phyloP scores from a whole-genome alignment of 1,140 invertebrate genomes.

The Pseudomyrmex pallidus region DNA sequence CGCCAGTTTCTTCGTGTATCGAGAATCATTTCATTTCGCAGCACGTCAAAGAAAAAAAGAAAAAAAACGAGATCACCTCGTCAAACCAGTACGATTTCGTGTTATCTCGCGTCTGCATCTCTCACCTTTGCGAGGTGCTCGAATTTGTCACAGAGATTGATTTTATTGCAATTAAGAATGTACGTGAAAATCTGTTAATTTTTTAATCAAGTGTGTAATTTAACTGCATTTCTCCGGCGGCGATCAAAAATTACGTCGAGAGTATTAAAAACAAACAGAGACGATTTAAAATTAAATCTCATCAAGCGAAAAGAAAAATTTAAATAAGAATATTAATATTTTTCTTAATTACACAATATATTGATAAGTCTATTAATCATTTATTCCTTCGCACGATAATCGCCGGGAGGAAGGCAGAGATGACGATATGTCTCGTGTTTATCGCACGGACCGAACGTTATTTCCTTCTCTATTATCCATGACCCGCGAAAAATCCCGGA shows the following conservation, averaged over 20 bases:
- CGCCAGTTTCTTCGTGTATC: background rate
- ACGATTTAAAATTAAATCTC: background rate
- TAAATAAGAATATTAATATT: no score
- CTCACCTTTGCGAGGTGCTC: slow-evolving; percentile 1
- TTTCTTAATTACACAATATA: background rate
- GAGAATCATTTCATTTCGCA: background rate
- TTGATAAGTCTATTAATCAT: background rate
- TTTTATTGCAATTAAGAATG: background rate
- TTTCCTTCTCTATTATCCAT: slow-evolving; percentile 38
- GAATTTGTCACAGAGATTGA: slow-evolving; percentile 4
- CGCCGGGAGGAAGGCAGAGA: background rate
- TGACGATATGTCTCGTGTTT: background rate
- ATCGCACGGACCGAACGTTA: background rate
- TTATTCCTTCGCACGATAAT: background rate
- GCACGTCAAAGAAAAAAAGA: background rate
- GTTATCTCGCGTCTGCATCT: slow-evolving; percentile 3
- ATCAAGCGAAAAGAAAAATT: background rate
- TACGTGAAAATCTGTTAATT: no score
- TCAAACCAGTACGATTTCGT: background rate
- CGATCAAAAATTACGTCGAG: background rate
- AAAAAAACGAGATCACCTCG: slow-evolving; percentile 22
- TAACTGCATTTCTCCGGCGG: background rate
- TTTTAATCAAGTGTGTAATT: background rate
- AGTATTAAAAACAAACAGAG: background rate
- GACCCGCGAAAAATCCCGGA: slow-evolving; percentile 32